Percentiles rank a stretch among this genome's conserved stretches.
phyloP scores from a whole-genome alignment of 2,888 invertebrate species.

The Thumatha senex region DNA sequence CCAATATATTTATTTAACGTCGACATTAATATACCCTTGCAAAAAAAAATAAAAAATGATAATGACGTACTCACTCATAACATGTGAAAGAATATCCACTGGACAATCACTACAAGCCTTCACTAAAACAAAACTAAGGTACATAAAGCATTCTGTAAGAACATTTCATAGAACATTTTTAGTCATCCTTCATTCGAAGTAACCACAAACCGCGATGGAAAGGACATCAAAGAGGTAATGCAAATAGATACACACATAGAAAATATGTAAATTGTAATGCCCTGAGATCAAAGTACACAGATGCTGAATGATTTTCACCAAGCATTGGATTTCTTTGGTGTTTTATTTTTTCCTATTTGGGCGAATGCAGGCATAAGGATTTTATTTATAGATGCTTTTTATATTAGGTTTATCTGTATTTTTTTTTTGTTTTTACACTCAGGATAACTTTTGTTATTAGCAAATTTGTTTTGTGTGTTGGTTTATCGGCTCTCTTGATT shows the following conservation, averaged over 20 bases:
- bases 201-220: slow-evolving; percentile 56
- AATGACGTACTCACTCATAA: too few species aligned
- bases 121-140: slow-evolving; percentile 26
- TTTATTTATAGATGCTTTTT: slow-evolving; percentile 33
- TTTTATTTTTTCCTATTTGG: slow-evolving; percentile 34
- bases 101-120: not conserved
- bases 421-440: too few species aligned
- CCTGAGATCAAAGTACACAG: slow-evolving; percentile 70
- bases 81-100: not conserved
- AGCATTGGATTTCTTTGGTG: slow-evolving; percentile 43
- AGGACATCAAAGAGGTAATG: slow-evolving; percentile 73
- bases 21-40: too few species aligned
- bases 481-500: too few species aligned
- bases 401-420: too few species aligned
- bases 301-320: slow-evolving; percentile 53
- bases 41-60: too few species aligned
- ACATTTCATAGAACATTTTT: slow-evolving; percentile 38
- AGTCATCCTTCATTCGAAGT: slow-evolving; percentile 46
- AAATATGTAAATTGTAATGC: slow-evolving; percentile 81
- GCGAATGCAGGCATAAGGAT: slow-evolving; percentile 31
- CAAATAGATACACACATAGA: slow-evolving; percentile 62
- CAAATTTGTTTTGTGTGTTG: too few species aligned
- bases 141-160: slow-evolving; percentile 34
- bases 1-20: too few species aligned
- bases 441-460: too few species aligned